These are phyloP conservation scores for Candoia aspera DNA, from an alignment of 2,113 vertebrate genomes.

Conservation along the genomic window DNA sequence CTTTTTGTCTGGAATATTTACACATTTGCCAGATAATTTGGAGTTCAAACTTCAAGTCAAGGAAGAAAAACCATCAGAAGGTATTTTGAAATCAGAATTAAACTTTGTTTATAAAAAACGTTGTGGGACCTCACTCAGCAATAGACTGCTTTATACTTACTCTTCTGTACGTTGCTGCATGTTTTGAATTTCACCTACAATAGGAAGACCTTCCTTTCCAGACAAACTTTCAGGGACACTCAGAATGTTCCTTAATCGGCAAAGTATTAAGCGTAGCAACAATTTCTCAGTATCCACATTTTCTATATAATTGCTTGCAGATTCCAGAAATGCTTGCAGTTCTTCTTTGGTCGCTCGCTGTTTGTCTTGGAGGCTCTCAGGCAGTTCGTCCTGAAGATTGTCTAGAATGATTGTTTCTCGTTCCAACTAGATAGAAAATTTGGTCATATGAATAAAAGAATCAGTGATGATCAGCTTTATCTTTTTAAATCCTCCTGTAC, in stretches of 20 bases:
- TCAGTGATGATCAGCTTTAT: background rate
- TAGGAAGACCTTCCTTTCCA: slow-evolving; percentile 63
- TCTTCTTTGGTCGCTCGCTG: slow-evolving; percentile 74
- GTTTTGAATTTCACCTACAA: slow-evolving; percentile 78
- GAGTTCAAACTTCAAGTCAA: slow-evolving; percentile 3
- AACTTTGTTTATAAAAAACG: background rate
- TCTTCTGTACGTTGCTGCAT: slow-evolving; percentile 82
- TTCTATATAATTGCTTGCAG: slow-evolving; percentile 78
- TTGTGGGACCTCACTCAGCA: background rate
- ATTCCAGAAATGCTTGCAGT: slow-evolving; percentile 77
- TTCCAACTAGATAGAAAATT: slow-evolving; percentile 79
- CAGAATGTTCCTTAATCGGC: slow-evolving; percentile 75
- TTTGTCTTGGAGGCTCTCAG: slow-evolving; percentile 68
- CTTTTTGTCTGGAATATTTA: background rate
- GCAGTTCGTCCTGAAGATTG: slow-evolving; percentile 84
- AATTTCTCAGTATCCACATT: slow-evolving; percentile 82
- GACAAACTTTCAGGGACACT: slow-evolving; percentile 65
- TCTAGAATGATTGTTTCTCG: slow-evolving; percentile 80
- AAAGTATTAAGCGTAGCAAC: slow-evolving; percentile 80
- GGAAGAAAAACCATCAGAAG: background rate
- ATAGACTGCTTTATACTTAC: slow-evolving; percentile 70
- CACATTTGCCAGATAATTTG: slow-evolving; percentile 6
- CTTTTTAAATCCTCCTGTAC: background rate
- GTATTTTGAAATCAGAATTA: background rate
- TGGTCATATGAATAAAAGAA: background rate